Base-by-base conservation (phyloP, 2,888 invertebrate genomes). In the Cephonodes hylas region DNA sequence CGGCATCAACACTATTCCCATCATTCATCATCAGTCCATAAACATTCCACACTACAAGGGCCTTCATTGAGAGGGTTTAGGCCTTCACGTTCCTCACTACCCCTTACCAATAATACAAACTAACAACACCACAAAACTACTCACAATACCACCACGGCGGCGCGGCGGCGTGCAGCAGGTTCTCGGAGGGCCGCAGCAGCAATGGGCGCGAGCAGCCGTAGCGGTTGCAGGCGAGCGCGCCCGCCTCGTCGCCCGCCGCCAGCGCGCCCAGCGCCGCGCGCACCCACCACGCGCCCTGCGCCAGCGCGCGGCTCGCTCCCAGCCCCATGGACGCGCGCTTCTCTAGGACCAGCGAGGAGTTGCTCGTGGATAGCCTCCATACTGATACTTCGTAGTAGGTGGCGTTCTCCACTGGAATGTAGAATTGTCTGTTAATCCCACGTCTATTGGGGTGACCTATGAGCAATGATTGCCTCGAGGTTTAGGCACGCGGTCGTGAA, bases 341-440 rank as follows among this genome's bases (percentile, higher is more conserved):
- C 46, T 89, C 88, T 0, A 91, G 78, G 1, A 89, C 72, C 31
- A 91, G 68, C 0, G 92, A 90, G 0, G 89, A 79, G 68, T 92
- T 92, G 3, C 85, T 85, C 0, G 84, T 84, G 0, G 92, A 90
- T 80, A 91, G 83, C 27, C 90, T 79, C 91, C 91, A 91, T 0
- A 92, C 86, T 1, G 90, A 86, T 0, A 91, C 85, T 69, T 91
- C 91, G 74, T 92, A 91, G 75, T 91, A 86, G 0, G 92, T 90
- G 22, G 92, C 92, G 66, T 92, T 91, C 69, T 91, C 91, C 57
- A 91, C 92, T 92, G 80, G 2, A 72, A 74, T 61, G n/a, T n/a
- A n/a, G n/a, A n/a, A n/a, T n/a, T n/a, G n/a, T n/a, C n/a, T n/a
- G n/a, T n/a, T n/a, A n/a, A n/a, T n/a, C n/a, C n/a, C n/a, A n/a